A percentile compares a stretch with the other conserved stretches of the same genome.
Conservation (phyloP, 2,113 vertebrate species). For the Nettapus auritus region DNA sequence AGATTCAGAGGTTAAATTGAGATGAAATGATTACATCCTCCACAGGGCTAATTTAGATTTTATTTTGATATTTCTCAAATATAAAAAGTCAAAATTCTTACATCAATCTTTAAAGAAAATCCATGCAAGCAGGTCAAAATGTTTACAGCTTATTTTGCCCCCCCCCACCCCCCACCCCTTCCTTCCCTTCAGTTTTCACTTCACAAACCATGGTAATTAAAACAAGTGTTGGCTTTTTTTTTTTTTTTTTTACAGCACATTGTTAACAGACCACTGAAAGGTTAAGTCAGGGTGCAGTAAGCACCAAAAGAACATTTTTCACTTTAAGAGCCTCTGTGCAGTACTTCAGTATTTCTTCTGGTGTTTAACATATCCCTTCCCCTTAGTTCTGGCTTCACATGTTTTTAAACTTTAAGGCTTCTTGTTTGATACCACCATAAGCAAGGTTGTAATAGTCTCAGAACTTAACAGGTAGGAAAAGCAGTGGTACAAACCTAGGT, state of each 20-base stretch:
- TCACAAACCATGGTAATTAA: constrained; percentile 39
- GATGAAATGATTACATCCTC: background rate
- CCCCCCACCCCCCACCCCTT: background rate
- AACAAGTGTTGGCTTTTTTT: background rate
- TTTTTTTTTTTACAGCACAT: constrained; percentile 31
- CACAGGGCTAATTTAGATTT: constrained; percentile 70
- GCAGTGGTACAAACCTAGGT: background rate
- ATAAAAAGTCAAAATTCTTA: constrained; percentile 85
- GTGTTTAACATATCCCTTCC: background rate
- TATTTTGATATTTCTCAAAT: constrained; percentile 79
- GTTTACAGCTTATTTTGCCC: constrained; percentile 65
- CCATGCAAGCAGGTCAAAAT: constrained; percentile 78
- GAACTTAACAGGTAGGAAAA: background rate
- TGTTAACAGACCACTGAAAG: background rate
- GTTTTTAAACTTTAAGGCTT: background rate
- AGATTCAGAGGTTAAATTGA: background rate
- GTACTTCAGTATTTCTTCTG: background rate
- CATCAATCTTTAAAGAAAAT: constrained; percentile 76
- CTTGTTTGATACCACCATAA: background rate
- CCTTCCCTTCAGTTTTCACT: constrained; percentile 34
- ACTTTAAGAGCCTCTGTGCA: constrained; percentile 37
- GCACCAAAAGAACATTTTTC: constrained; percentile 31
- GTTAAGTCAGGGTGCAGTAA: constrained; percentile 14
- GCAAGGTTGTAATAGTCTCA: background rate
- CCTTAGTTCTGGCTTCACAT: background rate